Evolutionary conservation across 92 coral and sea anemone species (phyloP).

Genomic region (Paragorgia papillata): DNA sequence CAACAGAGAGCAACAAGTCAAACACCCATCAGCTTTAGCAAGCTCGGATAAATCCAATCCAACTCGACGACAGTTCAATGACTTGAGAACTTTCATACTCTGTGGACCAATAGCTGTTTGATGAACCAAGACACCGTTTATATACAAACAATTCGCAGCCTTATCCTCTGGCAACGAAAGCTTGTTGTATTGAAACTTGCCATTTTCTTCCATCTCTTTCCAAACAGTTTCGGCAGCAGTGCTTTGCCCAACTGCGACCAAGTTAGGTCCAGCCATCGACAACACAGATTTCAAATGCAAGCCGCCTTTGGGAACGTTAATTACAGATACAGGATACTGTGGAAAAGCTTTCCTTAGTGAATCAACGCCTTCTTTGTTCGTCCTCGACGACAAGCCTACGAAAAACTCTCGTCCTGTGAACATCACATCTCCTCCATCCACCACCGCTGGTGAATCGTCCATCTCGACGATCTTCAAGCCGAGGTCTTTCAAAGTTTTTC

Average conservation of each 20-base stretch:
- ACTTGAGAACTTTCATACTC: slow-evolving; percentile 56
- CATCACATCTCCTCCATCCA: slow-evolving; percentile 96
- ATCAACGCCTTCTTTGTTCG: slow-evolving; percentile 58
- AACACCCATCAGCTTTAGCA: slow-evolving; percentile 84
- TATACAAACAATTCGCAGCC: slow-evolving; percentile 81
- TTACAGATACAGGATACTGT: slow-evolving; percentile 64
- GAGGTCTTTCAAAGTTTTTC: slow-evolving; percentile 48
- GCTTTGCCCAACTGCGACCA: slow-evolving; percentile 66
- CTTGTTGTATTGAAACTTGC: slow-evolving; percentile 67
- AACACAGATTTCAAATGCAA: slow-evolving; percentile 83
- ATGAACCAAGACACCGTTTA: slow-evolving; percentile 82
- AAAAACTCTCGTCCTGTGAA: slow-evolving; percentile 92
- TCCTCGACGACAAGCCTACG: slow-evolving; percentile 69
- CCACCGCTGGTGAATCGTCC: slow-evolving; percentile 73
- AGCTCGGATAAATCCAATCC: slow-evolving; percentile 77
- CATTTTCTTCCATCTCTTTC: slow-evolving; percentile 65
- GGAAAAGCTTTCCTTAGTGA: slow-evolving; percentile 73
- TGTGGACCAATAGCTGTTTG: slow-evolving; percentile 60
- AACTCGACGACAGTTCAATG: slow-evolving; percentile 63
- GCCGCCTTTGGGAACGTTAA: slow-evolving; percentile 56
- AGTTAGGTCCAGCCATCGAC: slow-evolving; percentile 81
- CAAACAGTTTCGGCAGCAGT: slow-evolving; percentile 63
- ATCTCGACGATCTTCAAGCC: slow-evolving; percentile 73
- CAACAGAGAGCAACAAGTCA: slow-evolving; percentile 76
- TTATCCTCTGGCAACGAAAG: slow-evolving; percentile 70